These are phyloP conservation scores for Ormyrus labotus DNA, from an alignment of 2,888 invertebrate genomes.

Conservation along the genomic window DNA sequence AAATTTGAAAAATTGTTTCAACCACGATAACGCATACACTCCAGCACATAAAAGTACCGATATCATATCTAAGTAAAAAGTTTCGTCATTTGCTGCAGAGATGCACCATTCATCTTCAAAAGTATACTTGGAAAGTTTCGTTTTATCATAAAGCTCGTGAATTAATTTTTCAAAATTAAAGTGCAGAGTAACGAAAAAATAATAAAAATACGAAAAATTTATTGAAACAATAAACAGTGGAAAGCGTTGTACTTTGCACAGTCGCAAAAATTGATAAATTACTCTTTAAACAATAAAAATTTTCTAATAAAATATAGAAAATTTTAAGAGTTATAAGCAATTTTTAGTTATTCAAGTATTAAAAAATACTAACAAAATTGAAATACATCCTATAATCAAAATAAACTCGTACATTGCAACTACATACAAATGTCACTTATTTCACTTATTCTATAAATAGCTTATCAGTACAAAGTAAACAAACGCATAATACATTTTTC, in stretches of 20 bases:
- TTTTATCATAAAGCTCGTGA: slow-evolving; percentile 18
- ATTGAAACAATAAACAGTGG: slow-evolving; percentile 3
- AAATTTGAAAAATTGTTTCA: slow-evolving; percentile 25
- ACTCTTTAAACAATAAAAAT: not conserved
- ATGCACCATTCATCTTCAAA: slow-evolving; percentile 22
- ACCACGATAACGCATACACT: not conserved
- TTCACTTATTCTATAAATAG: too few species aligned
- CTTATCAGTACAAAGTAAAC: not conserved
- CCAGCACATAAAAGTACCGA: not conserved
- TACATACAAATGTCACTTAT: too few species aligned
- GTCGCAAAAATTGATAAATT: slow-evolving; percentile 6
- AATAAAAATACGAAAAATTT: not conserved
- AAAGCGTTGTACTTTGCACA: slow-evolving; percentile 13
- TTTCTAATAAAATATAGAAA: too few species aligned
- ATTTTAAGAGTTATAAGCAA: too few species aligned
- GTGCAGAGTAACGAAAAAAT: not conserved
- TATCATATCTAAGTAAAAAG: slow-evolving; percentile 25
- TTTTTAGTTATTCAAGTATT: too few species aligned
- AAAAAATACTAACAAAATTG: too few species aligned
- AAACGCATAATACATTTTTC: not conserved
- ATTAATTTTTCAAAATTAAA: slow-evolving; percentile 15
- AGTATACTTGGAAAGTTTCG: not conserved
- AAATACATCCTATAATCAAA: too few species aligned
- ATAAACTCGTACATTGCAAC: too few species aligned
- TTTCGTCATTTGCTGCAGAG: slow-evolving; percentile 25